A percentile compares a stretch with the other conserved stretches of the same genome.
Evolutionary conservation across 2,113 vertebrate species (phyloP).

Genomic region (Malurus alboscapulatus): DNA sequence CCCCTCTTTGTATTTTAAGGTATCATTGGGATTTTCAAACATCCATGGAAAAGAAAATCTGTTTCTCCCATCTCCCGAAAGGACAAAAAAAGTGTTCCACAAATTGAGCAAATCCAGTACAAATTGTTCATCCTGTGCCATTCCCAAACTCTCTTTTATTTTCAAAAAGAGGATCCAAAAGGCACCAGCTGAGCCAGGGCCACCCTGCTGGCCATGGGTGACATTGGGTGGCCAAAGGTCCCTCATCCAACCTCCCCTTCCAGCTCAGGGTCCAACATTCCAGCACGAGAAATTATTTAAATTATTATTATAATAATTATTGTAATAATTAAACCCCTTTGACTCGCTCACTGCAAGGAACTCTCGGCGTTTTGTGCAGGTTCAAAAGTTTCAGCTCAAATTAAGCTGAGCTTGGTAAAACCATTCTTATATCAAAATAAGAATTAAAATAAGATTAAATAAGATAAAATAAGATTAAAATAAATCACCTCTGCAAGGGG

Average conservation of each 20-base stretch:
- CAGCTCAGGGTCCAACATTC: rapidly evolving
- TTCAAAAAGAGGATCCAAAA: background rate
- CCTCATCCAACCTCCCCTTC: background rate
- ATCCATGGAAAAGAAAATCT: rapidly evolving
- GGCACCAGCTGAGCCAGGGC: rapidly evolving
- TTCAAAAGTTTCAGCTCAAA: background rate
- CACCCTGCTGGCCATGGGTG: rapidly evolving
- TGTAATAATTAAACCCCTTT: background rate
- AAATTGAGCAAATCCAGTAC: rapidly evolving
- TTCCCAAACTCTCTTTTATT: background rate
- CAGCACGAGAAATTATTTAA: rapidly evolving
- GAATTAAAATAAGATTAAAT: background rate
- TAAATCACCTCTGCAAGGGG: background rate
- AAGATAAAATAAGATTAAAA: background rate
- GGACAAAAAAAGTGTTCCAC: rapidly evolving
- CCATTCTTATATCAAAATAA: background rate
- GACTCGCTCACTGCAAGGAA: rapidly evolving
- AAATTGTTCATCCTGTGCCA: rapidly evolving
- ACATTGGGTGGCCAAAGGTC: too few relatives aligned
- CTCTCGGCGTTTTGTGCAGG: rapidly evolving
- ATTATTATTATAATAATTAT: background rate
- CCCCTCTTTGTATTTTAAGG: rapidly evolving
- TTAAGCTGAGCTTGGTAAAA: background rate
- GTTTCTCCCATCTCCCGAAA: too few relatives aligned
- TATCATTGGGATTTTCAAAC: background rate